These are phyloP conservation scores for Tenthredo notha DNA, from an alignment of 2,888 invertebrate genomes.

Conservation along the genomic window DNA sequence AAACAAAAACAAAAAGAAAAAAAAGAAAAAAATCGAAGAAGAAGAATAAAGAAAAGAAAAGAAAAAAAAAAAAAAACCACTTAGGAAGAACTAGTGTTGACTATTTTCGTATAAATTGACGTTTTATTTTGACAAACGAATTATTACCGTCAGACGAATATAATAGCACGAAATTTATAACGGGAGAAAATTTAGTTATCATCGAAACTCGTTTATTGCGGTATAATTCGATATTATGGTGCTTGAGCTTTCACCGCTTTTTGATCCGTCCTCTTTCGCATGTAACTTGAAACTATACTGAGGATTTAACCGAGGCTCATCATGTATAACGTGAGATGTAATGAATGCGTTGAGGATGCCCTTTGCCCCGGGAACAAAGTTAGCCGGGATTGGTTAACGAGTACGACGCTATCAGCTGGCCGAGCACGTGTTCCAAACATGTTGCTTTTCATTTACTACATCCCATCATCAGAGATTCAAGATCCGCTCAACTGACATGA, in stretches of 20 bases:
- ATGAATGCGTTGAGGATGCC: conserved; percentile 68
- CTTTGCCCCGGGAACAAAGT: conserved; percentile 71
- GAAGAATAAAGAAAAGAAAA: neutral
- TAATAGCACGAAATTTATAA: conserved; percentile 6
- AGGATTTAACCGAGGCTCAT: conserved; percentile 34
- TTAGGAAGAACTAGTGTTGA: neutral
- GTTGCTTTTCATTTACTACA: conserved; percentile 58
- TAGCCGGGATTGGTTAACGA: conserved; percentile 71
- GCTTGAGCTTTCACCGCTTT: neutral
- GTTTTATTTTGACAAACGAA: conserved; percentile 34
- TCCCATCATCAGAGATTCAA: conserved; percentile 38
- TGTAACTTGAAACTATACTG: conserved; percentile 43
- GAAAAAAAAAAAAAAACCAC: neutral
- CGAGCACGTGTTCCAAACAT: conserved; percentile 72
- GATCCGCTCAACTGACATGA: conserved; percentile 12
- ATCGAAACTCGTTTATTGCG: conserved; percentile 33
- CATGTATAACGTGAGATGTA: conserved; percentile 62
- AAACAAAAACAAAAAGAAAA: neutral
- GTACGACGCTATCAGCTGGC: conserved; percentile 67
- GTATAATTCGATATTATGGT: neutral
- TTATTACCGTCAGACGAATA: conserved; percentile 5
- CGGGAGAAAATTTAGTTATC: conserved; percentile 39
- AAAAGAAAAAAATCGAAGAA: neutral
- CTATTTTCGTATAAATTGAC: neutral
- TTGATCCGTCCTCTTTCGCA: conserved; percentile 39